Evolutionary conservation across 2,888 invertebrate genomes (phyloP).

Genomic region (Caenorhabditis zanzibari): DNA sequence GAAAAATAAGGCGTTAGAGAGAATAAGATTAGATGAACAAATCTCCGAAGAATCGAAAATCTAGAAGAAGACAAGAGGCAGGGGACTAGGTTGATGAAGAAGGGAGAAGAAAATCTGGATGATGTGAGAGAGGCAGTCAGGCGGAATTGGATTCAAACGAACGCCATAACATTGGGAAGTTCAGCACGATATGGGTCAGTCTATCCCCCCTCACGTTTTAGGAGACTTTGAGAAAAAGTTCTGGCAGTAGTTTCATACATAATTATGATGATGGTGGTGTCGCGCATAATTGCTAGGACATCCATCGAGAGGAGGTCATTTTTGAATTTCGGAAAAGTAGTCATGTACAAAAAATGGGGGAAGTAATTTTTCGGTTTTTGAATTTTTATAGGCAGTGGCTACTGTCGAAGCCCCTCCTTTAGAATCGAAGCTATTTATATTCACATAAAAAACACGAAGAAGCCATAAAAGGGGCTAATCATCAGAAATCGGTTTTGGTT

Average conservation of each 20-base stretch:
- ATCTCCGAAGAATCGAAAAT: conserved; percentile 16
- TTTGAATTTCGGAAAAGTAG: conserved; percentile 2
- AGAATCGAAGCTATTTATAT: conserved; percentile 3
- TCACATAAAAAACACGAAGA: conserved; percentile 3
- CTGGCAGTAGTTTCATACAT: conserved; percentile 62
- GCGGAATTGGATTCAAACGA: conserved; percentile 54
- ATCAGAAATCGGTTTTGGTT: conserved; percentile 39
- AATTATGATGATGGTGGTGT: conserved; percentile 61
- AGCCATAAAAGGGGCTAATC: conserved; percentile 40
- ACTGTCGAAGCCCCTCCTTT: background rate
- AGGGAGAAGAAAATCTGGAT: conserved; percentile 34
- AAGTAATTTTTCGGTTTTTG: conserved; percentile 1
- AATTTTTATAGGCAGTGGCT: no score
- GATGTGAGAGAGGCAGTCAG: conserved; percentile 47
- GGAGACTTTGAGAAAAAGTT: conserved; percentile 42
- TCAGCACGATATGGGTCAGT: conserved; percentile 58
- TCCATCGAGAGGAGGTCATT: conserved; percentile 27
- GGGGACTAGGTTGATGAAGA: background rate
- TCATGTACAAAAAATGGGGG: conserved; percentile 15
- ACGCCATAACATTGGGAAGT: conserved; percentile 34
- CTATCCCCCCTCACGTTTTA: conserved; percentile 7
- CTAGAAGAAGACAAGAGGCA: background rate
- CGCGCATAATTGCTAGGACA: conserved; percentile 61
- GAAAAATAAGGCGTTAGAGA: conserved; percentile 42
- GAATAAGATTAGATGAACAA: conserved; percentile 25